Conservation (phyloP, 64 coral and sea anemone genomes). For the Montipora capricornis region DNA sequence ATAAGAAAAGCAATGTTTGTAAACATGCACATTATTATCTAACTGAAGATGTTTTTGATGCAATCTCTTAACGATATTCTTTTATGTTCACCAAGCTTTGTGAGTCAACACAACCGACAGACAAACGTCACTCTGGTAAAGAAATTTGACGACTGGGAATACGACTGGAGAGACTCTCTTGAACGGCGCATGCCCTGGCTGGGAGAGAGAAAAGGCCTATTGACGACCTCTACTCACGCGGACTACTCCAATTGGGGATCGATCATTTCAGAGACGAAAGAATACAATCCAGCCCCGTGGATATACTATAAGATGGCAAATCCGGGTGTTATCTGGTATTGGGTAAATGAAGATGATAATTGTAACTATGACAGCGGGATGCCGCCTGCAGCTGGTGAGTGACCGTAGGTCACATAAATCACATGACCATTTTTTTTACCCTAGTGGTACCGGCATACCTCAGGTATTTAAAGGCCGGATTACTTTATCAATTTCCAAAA, state of each 20-base stretch:
- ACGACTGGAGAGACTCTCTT: constrained; percentile 34
- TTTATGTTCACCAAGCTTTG: constrained; percentile 30
- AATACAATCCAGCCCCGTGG: constrained; percentile 60
- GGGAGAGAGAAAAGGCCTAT: constrained; percentile 29
- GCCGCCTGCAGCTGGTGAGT: constrained; percentile 11
- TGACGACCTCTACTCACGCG: constrained; percentile 48
- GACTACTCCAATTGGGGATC: constrained; percentile 60
- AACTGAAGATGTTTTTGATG: no score
- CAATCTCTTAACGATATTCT: no score
- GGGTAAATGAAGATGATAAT: constrained; percentile 70
- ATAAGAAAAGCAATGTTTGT: no score
- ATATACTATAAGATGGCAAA: constrained; percentile 53
- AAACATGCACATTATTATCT: no score
- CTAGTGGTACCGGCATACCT: no score
- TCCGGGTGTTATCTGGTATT: constrained; percentile 79
- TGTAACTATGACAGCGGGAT: background rate
- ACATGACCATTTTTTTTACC: no score
- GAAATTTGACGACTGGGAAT: constrained; percentile 53
- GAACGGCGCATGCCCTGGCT: constrained; percentile 77
- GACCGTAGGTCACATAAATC: no score
- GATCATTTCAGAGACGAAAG: constrained; percentile 28
- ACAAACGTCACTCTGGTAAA: constrained; percentile 64
- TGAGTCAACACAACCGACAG: constrained; percentile 35
- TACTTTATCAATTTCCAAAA: no score
- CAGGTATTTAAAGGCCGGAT: no score